Evolutionary conservation across 2,113 vertebrate species (phyloP).

Genomic region (Illadopsis cleaveri): DNA sequence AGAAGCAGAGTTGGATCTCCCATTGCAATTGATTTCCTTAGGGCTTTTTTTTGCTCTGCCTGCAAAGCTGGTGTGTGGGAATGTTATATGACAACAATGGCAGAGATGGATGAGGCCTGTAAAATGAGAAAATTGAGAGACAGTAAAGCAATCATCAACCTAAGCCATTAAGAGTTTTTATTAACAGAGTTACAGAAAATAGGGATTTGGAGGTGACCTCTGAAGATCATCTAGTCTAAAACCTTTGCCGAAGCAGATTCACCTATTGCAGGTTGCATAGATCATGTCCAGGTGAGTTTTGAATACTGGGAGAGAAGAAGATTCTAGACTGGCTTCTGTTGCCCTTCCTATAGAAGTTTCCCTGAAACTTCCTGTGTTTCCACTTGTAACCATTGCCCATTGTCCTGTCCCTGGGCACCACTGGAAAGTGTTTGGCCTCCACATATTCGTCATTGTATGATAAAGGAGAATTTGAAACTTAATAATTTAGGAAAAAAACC

Average conservation of each 20-base stretch:
- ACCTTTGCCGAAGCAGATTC: not conserved
- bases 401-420: not conserved
- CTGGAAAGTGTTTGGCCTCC: not conserved
- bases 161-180: not conserved
- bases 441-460: not conserved
- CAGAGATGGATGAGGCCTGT: not conserved
- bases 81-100: not conserved
- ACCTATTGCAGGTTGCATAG: not conserved
- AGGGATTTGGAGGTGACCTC: not conserved
- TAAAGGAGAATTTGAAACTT: not conserved
- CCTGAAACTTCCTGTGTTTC: not conserved
- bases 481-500: not conserved
- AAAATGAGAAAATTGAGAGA: not conserved
- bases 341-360: not conserved
- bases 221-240: not conserved
- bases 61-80: fast-evolving
- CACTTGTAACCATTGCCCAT: fast-evolving
- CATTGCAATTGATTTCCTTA: not conserved
- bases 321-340: not conserved
- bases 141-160: not conserved
- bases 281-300: not conserved
- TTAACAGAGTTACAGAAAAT: not conserved
- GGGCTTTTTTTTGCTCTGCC: not conserved
- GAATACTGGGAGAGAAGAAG: not conserved
- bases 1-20: not conserved